Evolutionary conservation across 1,140 invertebrate species (phyloP).

Genomic region (Bombus turneri): DNA sequence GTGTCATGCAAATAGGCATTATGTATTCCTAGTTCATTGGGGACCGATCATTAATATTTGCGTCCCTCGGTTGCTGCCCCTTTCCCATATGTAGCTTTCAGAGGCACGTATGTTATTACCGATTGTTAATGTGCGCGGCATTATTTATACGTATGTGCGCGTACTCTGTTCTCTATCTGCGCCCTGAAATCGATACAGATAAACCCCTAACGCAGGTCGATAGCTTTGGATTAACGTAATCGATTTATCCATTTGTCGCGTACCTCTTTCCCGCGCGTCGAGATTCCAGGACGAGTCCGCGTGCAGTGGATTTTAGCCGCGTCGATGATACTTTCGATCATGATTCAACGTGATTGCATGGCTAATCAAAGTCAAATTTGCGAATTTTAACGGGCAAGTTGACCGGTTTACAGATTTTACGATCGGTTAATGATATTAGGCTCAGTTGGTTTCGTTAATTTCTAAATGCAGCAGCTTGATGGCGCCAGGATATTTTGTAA

Average conservation of each 20-base stretch:
- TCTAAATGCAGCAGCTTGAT: background rate
- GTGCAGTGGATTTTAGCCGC: background rate
- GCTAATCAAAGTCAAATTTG: background rate
- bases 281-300: slow-evolving; percentile 15
- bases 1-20: slow-evolving; percentile 68
- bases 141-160: slow-evolving; percentile 37
- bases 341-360: background rate
- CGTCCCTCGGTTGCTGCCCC: slow-evolving; percentile 27
- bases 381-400: background rate
- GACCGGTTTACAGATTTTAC: background rate
- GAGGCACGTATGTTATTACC: slow-evolving; percentile 61
- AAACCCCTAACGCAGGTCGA: slow-evolving; percentile 23
- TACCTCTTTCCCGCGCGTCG: background rate
- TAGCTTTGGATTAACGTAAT: slow-evolving; percentile 43
- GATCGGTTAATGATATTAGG: background rate
- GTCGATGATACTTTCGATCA: slow-evolving; percentile 5
- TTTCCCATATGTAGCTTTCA: slow-evolving; percentile 45
- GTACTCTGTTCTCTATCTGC: background rate
- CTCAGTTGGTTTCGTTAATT: background rate
- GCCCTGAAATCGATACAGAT: slow-evolving; percentile 16
- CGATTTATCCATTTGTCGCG: slow-evolving; percentile 36
- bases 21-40: slow-evolving; percentile 69
- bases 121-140: slow-evolving; percentile 45
- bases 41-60: slow-evolving; percentile 70
- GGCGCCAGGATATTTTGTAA: no score